Conservation (phyloP, 2,888 invertebrate genomes). For the Orchesellides sinensis region DNA sequence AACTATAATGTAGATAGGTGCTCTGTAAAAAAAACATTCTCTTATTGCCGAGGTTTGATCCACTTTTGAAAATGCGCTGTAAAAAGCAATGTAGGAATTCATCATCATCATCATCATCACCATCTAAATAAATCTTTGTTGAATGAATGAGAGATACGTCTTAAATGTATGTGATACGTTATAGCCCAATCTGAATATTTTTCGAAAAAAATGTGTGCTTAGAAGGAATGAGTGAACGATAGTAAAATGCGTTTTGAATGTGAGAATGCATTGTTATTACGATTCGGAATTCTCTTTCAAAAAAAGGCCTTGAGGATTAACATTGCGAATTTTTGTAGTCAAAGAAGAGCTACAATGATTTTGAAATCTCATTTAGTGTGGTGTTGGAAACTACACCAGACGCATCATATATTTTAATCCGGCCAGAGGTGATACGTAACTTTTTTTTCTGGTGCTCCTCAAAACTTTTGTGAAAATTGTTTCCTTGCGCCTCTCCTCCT, state of each 20-base stretch:
- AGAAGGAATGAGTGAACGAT: not conserved
- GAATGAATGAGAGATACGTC: not conserved
- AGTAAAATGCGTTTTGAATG: not conserved
- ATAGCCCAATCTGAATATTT: no score
- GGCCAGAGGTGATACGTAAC: not conserved
- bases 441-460: not conserved
- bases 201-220: not conserved
- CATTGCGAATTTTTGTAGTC: not conserved
- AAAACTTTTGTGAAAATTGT: slow-evolving; percentile 13
- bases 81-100: slow-evolving; percentile 21
- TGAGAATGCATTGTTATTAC: not conserved
- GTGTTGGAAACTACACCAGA: slow-evolving; percentile 68
- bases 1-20: not conserved
- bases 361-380: slow-evolving; percentile 55
- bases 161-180: not conserved
- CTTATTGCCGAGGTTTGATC: slow-evolving; percentile 19
- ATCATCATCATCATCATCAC: not conserved
- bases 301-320: not conserved
- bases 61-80: slow-evolving; percentile 31
- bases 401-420: slow-evolving; percentile 36
- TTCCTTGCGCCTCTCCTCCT: no score
- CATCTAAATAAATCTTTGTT: not conserved
- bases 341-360: slow-evolving; percentile 43
- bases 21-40: not conserved
- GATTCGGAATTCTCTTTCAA: not conserved